Evolutionary conservation across 2,888 invertebrate species (phyloP).

Genomic region (Eristalis pertinax): DNA sequence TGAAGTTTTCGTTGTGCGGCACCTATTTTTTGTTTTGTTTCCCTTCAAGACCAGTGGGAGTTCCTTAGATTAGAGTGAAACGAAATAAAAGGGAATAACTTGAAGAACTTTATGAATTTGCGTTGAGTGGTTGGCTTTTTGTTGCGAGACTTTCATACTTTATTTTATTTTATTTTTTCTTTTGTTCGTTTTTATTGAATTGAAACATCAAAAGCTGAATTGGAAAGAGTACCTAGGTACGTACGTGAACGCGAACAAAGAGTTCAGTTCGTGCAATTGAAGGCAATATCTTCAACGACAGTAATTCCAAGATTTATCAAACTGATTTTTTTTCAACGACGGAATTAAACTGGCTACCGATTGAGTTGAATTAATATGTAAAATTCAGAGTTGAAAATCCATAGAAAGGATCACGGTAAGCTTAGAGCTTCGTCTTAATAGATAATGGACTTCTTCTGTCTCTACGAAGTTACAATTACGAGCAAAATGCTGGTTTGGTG

Average conservation of each 20-base stretch:
- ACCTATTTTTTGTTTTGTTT: constrained; percentile 11
- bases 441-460: too few relatives aligned
- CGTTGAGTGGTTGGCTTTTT: constrained; percentile 46
- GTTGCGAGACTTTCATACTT: background rate
- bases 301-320: background rate
- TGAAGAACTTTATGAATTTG: constrained; percentile 43
- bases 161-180: background rate
- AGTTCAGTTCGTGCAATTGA: background rate
- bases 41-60: constrained; percentile 24
- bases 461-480: too few relatives aligned
- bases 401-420: too few relatives aligned
- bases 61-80: constrained; percentile 31
- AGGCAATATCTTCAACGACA: background rate
- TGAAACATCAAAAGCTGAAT: constrained; percentile 39
- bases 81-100: constrained; percentile 39
- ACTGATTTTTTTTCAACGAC: too few relatives aligned
- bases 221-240: background rate
- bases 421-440: too few relatives aligned
- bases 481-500: too few relatives aligned
- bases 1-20: constrained; percentile 33
- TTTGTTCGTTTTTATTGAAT: constrained; percentile 31
- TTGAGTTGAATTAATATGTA: too few relatives aligned
- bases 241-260: background rate
- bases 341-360: too few relatives aligned
- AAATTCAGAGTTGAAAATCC: too few relatives aligned